Percentiles rank a stretch among this genome's conserved stretches.
Evolutionary conservation across 1,140 invertebrate genomes (phyloP).

Genomic region (Melanaphis sacchari): DNA sequence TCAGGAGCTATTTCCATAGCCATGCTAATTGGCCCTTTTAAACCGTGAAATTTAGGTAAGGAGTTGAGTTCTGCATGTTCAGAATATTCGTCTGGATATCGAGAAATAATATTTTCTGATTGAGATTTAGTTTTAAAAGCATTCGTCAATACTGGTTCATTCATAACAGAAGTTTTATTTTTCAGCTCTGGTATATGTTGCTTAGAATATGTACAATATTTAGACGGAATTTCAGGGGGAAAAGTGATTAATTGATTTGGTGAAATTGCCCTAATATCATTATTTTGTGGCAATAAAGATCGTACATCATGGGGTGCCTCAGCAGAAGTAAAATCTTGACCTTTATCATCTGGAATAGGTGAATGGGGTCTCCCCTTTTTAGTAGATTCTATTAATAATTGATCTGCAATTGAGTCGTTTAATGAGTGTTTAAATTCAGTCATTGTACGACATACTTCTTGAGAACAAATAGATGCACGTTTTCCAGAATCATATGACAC

Average conservation of each 20-base stretch:
- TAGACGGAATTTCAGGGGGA: conserved; percentile 60
- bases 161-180: conserved; percentile 33
- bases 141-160: not conserved
- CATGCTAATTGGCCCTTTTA: conserved; percentile 58
- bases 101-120: not conserved
- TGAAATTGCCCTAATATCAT: conserved; percentile 47
- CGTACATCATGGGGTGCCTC: not conserved
- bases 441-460: conserved; percentile 35
- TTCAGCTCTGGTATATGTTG: not conserved
- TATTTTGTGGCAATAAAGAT: not conserved
- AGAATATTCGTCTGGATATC: not conserved
- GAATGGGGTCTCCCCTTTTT: conserved; percentile 62
- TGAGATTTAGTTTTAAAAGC: not conserved
- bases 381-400: not conserved
- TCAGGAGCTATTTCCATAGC: conserved; percentile 60
- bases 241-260: conserved; percentile 60
- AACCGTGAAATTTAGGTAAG: conserved; percentile 24
- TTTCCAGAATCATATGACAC: not conserved
- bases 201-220: not conserved
- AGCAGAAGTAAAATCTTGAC: conserved; percentile 11
- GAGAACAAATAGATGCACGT: conserved; percentile 36
- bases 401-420: not conserved
- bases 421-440: not conserved
- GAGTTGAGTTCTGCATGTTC: not conserved
- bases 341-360: conserved; percentile 59